Base-by-base conservation (phyloP, 37 sponge, comb jelly and placozoan genomes). In the Beroe ovata region DNA sequence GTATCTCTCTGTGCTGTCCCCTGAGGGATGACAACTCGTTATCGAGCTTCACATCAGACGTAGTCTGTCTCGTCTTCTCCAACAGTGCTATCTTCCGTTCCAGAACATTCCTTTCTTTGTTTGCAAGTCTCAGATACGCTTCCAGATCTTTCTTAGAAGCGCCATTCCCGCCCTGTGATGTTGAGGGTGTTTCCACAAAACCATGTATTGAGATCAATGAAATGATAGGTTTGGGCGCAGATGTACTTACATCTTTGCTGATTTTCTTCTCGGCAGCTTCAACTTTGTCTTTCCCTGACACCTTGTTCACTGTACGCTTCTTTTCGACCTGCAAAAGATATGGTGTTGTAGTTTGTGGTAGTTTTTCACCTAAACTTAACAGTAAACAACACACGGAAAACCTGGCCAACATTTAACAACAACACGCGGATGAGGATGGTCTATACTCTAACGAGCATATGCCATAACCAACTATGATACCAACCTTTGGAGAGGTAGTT, bases 71-170 rank as follows among this genome's bases (percentile, higher is more conserved):
- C 26, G 84, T 77, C 84, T 77, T 77, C 84, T 77, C 84, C 84
- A 77, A 20, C 47, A 77, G 84, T 25, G 84, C 84, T 26, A 77
- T 77, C 84, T 77, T 77, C 47, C 84, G 42, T 25, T 77, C 84
- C 54, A 77, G 84, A 11, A 77, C 84, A 41, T 77, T 77, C 54
- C 84, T 33, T 26, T 77, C 84, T 39, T 77, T 77, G 84, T 77
- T 77, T 25, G 84, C 84, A 14, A 77, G 42, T 54, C 33, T 38
- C 47, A 77, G 84, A 26, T 77, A 77, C 36, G 26, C 14, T 40
- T 77, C 84, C n/a, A 77, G 84, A 77, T 77, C 84, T 35, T 77
- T 77, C 28, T 37, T 37, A 11, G 41, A 40, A 14, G 84, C 47
- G 41, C n/a, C 47, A 37, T 77, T n/a, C n/a, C n/a, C n/a, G 34